These are phyloP conservation scores for Acrobasis suavella DNA, from an alignment of 2,888 invertebrate genomes.

Conservation along the genomic window DNA sequence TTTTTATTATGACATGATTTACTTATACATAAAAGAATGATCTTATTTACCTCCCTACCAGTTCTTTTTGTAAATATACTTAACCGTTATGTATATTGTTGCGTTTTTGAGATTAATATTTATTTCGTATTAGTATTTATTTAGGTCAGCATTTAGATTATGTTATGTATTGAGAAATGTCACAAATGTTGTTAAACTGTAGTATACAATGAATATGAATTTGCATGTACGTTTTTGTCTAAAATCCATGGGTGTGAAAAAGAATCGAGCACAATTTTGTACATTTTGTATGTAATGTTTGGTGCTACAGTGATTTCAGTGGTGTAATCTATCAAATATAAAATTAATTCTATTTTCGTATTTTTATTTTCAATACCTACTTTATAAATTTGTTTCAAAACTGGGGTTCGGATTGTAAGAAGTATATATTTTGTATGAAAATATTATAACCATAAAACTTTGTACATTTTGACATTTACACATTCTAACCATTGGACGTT, in stretches of 20 bases:
- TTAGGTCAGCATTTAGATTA: constrained; percentile 6
- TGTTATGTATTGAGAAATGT: constrained; percentile 1
- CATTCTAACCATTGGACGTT: no score
- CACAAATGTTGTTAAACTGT: constrained; percentile 8
- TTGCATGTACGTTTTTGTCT: background rate
- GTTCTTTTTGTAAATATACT: constrained; percentile 39
- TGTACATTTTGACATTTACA: no score
- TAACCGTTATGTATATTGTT: constrained; percentile 41
- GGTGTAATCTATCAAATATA: constrained; percentile 69
- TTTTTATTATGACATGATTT: background rate
- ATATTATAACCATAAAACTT: no score
- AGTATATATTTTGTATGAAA: no score
- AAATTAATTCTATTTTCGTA: constrained; percentile 31
- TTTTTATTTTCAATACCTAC: constrained; percentile 19
- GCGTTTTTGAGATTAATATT: constrained; percentile 39
- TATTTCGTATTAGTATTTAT: constrained; percentile 33
- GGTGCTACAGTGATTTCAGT: constrained; percentile 76
- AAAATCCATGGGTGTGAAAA: constrained; percentile 33
- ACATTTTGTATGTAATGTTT: constrained; percentile 80
- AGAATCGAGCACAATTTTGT: constrained; percentile 75
- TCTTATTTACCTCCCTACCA: constrained; percentile 3
- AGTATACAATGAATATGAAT: constrained; percentile 7
- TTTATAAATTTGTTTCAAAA: no score
- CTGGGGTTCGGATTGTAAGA: no score
- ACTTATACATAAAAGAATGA: background rate